phyloP scores from a whole-genome alignment of 1,140 invertebrate genomes.

The Solenopsis fugax region DNA sequence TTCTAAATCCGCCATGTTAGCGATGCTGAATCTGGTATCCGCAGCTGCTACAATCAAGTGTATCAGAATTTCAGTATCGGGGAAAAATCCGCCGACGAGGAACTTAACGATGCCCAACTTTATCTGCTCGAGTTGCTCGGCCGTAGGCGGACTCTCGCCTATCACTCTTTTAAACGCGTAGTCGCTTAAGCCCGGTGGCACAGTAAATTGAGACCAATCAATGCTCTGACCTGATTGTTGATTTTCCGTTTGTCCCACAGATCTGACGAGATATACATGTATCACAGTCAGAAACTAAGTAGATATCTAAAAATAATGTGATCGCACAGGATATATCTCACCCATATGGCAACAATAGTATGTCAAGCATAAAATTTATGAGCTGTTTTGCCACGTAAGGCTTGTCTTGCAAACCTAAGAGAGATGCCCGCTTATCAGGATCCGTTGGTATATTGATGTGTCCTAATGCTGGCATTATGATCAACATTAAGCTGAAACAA shows the following conservation, averaged over 20 bases:
- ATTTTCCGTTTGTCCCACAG: slow-evolving; percentile 79
- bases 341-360: slow-evolving; percentile 95
- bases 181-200: slow-evolving; percentile 93
- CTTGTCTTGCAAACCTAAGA: slow-evolving; percentile 88
- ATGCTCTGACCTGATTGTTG: slow-evolving; percentile 79
- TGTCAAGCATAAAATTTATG: slow-evolving; percentile 93
- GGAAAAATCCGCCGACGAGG: slow-evolving; percentile 91
- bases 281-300: slow-evolving; percentile 32
- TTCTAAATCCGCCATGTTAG: slow-evolving; percentile 92
- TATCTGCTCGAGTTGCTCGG: slow-evolving; percentile 93
- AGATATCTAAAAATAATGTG: slow-evolving; percentile 26
- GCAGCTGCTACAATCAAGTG: slow-evolving; percentile 94
- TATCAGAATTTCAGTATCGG: slow-evolving; percentile 91
- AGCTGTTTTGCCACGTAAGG: slow-evolving; percentile 90
- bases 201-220: slow-evolving; percentile 87
- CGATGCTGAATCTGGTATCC: slow-evolving; percentile 94
- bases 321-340: slow-evolving; percentile 83
- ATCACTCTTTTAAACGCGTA: slow-evolving; percentile 93
- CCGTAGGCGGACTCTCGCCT: slow-evolving; percentile 91
- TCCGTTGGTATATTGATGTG: slow-evolving; percentile 90
- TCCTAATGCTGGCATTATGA: slow-evolving; percentile 93
- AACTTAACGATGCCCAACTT: slow-evolving; percentile 95
- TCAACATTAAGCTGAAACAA: slow-evolving; percentile 90
- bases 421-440: slow-evolving; percentile 88
- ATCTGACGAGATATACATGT: slow-evolving; percentile 53